Conservation (phyloP, 2,113 vertebrate genomes). For the Oceanodroma tethys region DNA sequence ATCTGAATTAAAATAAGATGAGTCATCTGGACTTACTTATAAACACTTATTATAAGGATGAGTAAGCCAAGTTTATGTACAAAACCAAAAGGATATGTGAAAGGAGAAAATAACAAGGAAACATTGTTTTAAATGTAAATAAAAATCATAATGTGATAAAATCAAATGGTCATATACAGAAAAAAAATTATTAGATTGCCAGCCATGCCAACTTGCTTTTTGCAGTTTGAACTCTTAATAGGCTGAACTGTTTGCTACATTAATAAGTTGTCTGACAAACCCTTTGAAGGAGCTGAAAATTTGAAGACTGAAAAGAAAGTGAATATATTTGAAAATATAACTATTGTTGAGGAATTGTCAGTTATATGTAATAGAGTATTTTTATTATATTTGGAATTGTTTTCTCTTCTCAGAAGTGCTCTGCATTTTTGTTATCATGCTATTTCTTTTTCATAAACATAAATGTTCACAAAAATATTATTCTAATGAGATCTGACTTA, state of each 20-base stretch:
- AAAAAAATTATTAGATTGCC: neutral
- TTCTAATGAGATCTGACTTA: neutral
- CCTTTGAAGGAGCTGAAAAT: neutral
- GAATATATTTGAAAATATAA: neutral
- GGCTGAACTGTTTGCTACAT: neutral
- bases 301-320: neutral
- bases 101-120: neutral
- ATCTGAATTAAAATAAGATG: neutral
- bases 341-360: neutral
- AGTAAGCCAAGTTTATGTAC: neutral
- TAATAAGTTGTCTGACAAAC: neutral
- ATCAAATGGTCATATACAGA: neutral
- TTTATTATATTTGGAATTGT: neutral
- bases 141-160: neutral
- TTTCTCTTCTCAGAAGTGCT: neutral
- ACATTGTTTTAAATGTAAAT: neutral
- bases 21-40: neutral
- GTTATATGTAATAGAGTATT: neutral
- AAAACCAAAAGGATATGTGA: neutral
- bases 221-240: neutral
- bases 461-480: neutral
- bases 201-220: neutral
- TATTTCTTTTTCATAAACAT: neutral
- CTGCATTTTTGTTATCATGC: neutral
- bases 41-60: neutral